Percentiles rank a stretch among this genome's conserved stretches.
These are phyloP conservation scores for Microctonus aethiopoides DNA, from an alignment of 2,888 invertebrate genomes.

Conservation along the genomic window DNA sequence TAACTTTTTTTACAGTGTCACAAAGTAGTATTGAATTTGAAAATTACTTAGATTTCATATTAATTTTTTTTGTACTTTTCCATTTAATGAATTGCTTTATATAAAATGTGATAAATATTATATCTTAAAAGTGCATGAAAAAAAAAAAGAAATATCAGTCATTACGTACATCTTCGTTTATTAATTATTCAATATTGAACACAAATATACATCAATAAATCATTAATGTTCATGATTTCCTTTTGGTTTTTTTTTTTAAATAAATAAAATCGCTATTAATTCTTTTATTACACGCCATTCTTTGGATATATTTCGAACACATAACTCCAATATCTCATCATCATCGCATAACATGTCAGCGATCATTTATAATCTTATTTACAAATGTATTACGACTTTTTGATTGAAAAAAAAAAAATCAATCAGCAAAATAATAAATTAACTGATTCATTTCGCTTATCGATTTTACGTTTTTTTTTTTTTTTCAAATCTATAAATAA, in stretches of 20 bases:
- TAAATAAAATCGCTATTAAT: slow-evolving; percentile 2
- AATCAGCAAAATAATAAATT: not conserved
- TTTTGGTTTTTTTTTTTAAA: slow-evolving; percentile 10
- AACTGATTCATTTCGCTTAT: not conserved
- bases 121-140: not conserved
- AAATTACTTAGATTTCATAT: not conserved
- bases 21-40: not conserved
- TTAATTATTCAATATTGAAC: not conserved
- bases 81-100: not conserved
- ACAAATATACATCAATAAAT: not conserved
- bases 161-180: slow-evolving; percentile 7
- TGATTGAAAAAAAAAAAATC: not conserved
- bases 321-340: not conserved
- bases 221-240: not conserved
- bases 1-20: not conserved
- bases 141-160: not conserved
- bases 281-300: not conserved
- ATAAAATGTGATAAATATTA: slow-evolving; percentile 8
- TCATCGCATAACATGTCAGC: slow-evolving; percentile 4
- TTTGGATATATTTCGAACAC: slow-evolving; percentile 8
- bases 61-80: slow-evolving; percentile 14
- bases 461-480: not conserved
- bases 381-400: slow-evolving; percentile 1
- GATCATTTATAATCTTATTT: not conserved
- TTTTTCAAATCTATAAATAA: not conserved